Evolutionary conservation across 37 sponge, comb jelly and placozoan genomes (phyloP), one percentile per base, ranked within the genome.

Genomic region (Ianthella basta): DNA sequence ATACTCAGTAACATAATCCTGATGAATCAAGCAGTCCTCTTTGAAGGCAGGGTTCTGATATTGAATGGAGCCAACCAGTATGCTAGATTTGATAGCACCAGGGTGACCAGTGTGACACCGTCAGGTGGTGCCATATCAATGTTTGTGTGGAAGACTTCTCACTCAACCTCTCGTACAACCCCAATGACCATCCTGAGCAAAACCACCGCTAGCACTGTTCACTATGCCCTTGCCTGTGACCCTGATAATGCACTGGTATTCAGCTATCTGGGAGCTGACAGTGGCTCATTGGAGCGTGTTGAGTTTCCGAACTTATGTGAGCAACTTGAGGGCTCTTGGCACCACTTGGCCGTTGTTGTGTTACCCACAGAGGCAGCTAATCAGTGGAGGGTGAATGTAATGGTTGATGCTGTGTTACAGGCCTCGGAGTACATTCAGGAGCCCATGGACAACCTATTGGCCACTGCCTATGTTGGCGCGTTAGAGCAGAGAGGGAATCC

Each of bases 301-400:
- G 30, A 53, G 0, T 80, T 93, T 56, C 27, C 33, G 34, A 80
- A 72, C 32, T 80, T 29, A 18, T 93, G 94, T 74, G 27, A 50
- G 0, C 27, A 2, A 25, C 88, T 93, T n/a, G 64, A 72, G 41
- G 73, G 57, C 29, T 60, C 82, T 29, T 93, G 94, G 94, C 88
- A 93, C 56, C 94, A 93, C 53, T 32, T 93, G 44, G 91, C 88
- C 21, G 72, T 90, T 15, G 88, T 87, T 18, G 32, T 87, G 18
- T 60, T 80, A 56, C 79, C 84, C 24, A 37, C 55, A 23, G 54
- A 20, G 19, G 0, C 79, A 34, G 0, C 40, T 20, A 34, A 70
- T 21, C 65, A 72, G 80, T 87, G 85, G 85, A 12, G 41, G 4
- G 38, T 90, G 0, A 59, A 57, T 69, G 72, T 93, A 0, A 89